phyloP scores from a whole-genome alignment of 2,113 vertebrate genomes.

The Agapornis roseicollis region DNA sequence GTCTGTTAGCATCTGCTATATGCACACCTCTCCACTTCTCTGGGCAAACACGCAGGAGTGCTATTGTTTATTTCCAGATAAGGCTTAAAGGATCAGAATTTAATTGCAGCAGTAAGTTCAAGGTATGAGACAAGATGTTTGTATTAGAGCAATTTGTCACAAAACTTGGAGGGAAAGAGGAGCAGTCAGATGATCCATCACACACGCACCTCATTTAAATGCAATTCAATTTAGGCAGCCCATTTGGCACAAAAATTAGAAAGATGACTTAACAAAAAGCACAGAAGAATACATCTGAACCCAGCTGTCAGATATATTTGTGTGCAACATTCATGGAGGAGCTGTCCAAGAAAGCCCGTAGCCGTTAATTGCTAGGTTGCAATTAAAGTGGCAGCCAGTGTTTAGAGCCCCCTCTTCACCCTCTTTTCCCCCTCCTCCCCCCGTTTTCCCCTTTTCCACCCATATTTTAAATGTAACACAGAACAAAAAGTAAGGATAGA shows the following conservation, averaged over 20 bases:
- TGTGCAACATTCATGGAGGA: not conserved
- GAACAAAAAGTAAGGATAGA: not conserved
- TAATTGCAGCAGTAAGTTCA: conserved; percentile 24
- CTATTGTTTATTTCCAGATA: not conserved
- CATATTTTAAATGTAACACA: not conserved
- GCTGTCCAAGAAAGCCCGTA: not conserved
- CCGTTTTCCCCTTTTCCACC: not conserved
- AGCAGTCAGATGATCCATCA: not conserved
- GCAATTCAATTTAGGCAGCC: conserved; percentile 32
- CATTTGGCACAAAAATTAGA: conserved; percentile 6
- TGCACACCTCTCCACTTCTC: not conserved
- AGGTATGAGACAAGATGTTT: not conserved
- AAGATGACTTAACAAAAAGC: conserved; percentile 50
- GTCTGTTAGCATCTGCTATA: not conserved
- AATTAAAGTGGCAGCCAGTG: conserved; percentile 14
- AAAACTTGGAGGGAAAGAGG: not conserved
- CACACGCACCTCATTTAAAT: conserved; percentile 28
- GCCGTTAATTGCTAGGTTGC: not conserved
- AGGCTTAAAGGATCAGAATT: conserved; percentile 43
- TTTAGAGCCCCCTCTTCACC: not conserved
- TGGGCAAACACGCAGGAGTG: not conserved
- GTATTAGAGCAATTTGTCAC: not conserved
- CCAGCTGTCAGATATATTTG: not conserved
- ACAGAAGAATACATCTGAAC: not conserved
- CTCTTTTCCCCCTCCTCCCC: not conserved